Evolutionary conservation across 1,140 invertebrate genomes (phyloP), one percentile per base, ranked within the genome.

Genomic region (Riptortus pedestris): DNA sequence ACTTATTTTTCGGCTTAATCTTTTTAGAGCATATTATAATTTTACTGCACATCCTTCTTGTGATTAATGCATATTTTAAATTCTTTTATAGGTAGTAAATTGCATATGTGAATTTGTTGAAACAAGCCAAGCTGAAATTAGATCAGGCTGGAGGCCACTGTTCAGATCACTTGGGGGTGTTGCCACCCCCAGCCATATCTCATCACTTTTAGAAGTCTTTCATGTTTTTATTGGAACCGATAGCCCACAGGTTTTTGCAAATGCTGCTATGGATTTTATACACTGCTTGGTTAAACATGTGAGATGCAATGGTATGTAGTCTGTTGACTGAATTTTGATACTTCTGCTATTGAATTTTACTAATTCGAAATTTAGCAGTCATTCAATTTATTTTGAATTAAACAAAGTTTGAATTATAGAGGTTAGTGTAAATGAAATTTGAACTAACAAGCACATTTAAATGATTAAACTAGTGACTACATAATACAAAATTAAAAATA

Each of bases 21-120:
- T n/a, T n/a, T n/a, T n/a, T n/a, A n/a, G n/a, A n/a, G n/a, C n/a
- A n/a, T n/a, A n/a, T n/a, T n/a, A n/a, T n/a, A n/a, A n/a, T n/a
- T n/a, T n/a, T n/a, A n/a, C n/a, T n/a, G n/a, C n/a, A n/a, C n/a
- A n/a, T n/a, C n/a, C n/a, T n/a, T n/a, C n/a, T n/a, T n/a, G n/a
- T n/a, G n/a, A n/a, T n/a, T n/a, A n/a, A n/a, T n/a, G n/a, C 9
- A 55, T 55, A 24, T 55, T 26, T 24, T 7, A 24, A 51, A 20
- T 51, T 24, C 2, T n/a, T 16, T n/a, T 79, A 71, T 83, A 96
- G 85, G 93, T 96, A 71, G 89, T 96, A 43, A 91, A 90, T 64
- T 95, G 91, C 67, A 87, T 96, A 24, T 96, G 92, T 75, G 92
- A 95, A 76, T 92, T 95, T 72, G 93, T 96, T 0, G 93, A 96